Evolutionary conservation across 2,888 invertebrate genomes (phyloP), one percentile per base, ranked within the genome.

Genomic region (Cancer borealis): DNA sequence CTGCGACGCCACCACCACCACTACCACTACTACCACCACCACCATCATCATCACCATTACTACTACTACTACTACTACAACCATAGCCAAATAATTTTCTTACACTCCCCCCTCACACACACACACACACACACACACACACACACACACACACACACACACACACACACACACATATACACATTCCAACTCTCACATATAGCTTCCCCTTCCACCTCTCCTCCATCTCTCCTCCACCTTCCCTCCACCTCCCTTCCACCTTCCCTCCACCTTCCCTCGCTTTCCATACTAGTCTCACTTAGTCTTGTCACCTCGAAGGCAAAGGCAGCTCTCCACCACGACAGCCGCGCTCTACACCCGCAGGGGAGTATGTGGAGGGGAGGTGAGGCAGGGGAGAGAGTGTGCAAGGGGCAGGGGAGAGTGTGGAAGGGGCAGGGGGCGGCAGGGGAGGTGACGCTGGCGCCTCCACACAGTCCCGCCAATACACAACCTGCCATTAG

Each of bases 401-500:
- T 54, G 54, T 54, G 10, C 54, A 14, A 54, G 54, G 54, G 54
- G 54, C 12, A 54, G 54, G 14, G 66, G 66, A 21, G 66, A n/a
- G n/a, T 66, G 66, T 66, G 14, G 14, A 5, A 0, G 14, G n/a
- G 66, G 54, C 54, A 54, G 54, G 54, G 54, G 54, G 54, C 54
- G 54, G 12, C 54, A 54, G 66, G 14, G 66, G 66, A 21, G 66
- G 66, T 66, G 49, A 49, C 49, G 1, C 49, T 49, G 66, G 66
- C 73, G 73, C 73, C n/a, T 73, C 73, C 73, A 73, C 73, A 73
- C 73, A n/a, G 73, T 73, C 73, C 26, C 21, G 73, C 73, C 73
- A 73, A 21, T n/a, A 73, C 73, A 73, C 73, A 73, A 73, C 73
- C n/a, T n/a, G 73, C 21, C 21, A 73, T 73, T 73, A 73, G 26